Base-by-base conservation (phyloP, 2,888 invertebrate species). In the Reticulitermes lucifugus region DNA sequence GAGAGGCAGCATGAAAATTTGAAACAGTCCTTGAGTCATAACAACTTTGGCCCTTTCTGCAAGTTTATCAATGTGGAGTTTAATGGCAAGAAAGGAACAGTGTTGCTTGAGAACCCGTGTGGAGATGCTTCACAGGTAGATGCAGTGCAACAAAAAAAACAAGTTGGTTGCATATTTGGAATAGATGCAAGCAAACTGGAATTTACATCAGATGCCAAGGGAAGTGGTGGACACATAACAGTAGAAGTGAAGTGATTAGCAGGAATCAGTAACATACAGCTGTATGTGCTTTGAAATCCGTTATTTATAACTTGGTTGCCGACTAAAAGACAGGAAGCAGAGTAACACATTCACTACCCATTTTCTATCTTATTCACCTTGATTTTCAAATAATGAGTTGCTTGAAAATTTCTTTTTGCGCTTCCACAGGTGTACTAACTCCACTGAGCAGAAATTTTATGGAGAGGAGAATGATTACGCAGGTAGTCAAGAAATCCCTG, bases 41-140 rank as follows among this genome's bases (percentile, higher is more conserved):
- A 85, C 60, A 83, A 86, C 51, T 70, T 83, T 43, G 43, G 41
- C 25, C 94, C 95, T 1, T 93, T 91, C 89, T 94, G 94, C 88
- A 93, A 93, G 88, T 95, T 95, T 89, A 89, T 93, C 4, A 95
- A 96, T 90, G 90, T 94, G 75, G 91, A 92, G n/a, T 92, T 92
- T 88, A 91, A 92, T 12, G 91, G 91, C 10, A 91, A 91, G 87
- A 90, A 91, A n/a, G 83, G 59, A 21, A 85, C 85, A 0, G 14
- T 85, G 0, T 12, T 86, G 51, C n/a, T 86, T n/a, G 86, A 86
- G 51, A 86, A 86, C n/a, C 82, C 86, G 21, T 21, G 21, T n/a
- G 84, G 84, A 43, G 25, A 80, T 83, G 65, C 41, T 14, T 25
- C 46, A 29, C 41, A 71, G 29, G n/a, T 14, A 18, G 41, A 83